phyloP scores from a whole-genome alignment of 2,797 vertebrate species.

The Pygocentrus nattereri region DNA sequence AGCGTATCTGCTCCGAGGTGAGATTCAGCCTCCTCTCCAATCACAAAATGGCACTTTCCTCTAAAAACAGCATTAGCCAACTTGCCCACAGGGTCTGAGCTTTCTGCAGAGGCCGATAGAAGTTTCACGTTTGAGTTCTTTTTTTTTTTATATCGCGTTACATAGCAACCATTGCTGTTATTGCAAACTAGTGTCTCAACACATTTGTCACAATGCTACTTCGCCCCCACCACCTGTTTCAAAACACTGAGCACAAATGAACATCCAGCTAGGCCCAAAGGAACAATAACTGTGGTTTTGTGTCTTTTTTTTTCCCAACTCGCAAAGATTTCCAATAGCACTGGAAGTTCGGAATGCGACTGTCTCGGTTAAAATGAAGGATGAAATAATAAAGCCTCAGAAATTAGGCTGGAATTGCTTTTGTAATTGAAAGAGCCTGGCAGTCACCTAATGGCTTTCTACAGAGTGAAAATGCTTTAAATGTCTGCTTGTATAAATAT shows the following conservation, averaged over 20 bases:
- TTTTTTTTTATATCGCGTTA: neutral
- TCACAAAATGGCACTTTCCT: neutral
- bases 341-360: neutral
- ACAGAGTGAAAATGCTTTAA: conserved; percentile 40
- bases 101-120: neutral
- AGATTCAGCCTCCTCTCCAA: conserved; percentile 10
- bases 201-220: conserved; percentile 13
- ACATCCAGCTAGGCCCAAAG: neutral
- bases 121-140: neutral
- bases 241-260: conserved; percentile 4
- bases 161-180: conserved; percentile 15
- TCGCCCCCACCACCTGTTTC: neutral
- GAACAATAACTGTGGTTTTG: neutral
- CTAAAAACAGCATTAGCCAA: neutral
- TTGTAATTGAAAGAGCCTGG: conserved; percentile 51
- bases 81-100: neutral
- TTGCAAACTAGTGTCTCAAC: neutral
- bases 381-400: conserved; percentile 37
- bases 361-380: conserved; percentile 46
- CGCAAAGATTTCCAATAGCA: conserved; percentile 34
- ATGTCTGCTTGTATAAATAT: conserved; percentile 45
- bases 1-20: neutral
- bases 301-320: neutral
- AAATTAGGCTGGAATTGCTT: conserved; percentile 50
- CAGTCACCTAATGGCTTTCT: conserved; percentile 52